phyloP scores from a whole-genome alignment of 2,888 invertebrate species.

The Eupsilia transversa region DNA sequence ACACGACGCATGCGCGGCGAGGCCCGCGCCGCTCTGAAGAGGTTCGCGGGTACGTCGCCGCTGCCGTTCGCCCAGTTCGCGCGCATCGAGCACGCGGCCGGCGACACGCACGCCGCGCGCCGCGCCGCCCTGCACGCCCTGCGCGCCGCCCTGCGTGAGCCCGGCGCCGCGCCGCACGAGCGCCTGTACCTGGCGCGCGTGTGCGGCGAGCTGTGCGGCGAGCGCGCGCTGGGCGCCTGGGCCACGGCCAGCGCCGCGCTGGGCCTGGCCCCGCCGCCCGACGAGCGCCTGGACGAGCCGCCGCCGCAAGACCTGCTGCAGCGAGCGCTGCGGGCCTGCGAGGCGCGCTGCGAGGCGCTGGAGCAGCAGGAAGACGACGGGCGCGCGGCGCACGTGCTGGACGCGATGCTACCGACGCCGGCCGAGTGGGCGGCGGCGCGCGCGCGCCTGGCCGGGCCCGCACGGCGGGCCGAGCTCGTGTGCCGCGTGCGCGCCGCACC shows the following conservation, averaged over 20 bases:
- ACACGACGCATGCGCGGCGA: conserved; percentile 64
- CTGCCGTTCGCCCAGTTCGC: conserved; percentile 79
- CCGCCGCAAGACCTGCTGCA: conserved; percentile 63
- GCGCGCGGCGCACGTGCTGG: conserved; percentile 33
- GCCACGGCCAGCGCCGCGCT: conserved; percentile 44
- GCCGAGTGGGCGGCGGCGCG: conserved; percentile 57
- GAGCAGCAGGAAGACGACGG: conserved; percentile 57
- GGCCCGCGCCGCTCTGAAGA: conserved; percentile 68
- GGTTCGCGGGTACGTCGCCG: conserved; percentile 64
- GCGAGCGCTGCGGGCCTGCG: conserved; percentile 70
- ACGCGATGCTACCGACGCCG: conserved; percentile 71
- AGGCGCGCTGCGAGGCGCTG: conserved; percentile 68
- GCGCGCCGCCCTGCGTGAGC: conserved; percentile 55
- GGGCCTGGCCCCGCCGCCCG: conserved; percentile 54
- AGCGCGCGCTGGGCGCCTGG: conserved; percentile 35
- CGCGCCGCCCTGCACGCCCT: conserved; percentile 57
- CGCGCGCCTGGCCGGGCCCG: conserved; percentile 32
- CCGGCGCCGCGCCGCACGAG: conserved; percentile 46
- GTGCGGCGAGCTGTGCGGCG: conserved; percentile 2
- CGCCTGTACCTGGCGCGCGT: conserved; percentile 69
- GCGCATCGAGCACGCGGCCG: conserved; percentile 72
- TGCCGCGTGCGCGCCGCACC: conserved; percentile 63
- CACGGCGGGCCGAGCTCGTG: conserved; percentile 40
- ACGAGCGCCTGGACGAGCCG: conserved; percentile 60
- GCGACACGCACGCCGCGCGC: conserved; percentile 46